A percentile compares a stretch with the other conserved stretches of the same genome.
Evolutionary conservation across 2,888 invertebrate species (phyloP).

Genomic region (Taphrorychus bicolor): DNA sequence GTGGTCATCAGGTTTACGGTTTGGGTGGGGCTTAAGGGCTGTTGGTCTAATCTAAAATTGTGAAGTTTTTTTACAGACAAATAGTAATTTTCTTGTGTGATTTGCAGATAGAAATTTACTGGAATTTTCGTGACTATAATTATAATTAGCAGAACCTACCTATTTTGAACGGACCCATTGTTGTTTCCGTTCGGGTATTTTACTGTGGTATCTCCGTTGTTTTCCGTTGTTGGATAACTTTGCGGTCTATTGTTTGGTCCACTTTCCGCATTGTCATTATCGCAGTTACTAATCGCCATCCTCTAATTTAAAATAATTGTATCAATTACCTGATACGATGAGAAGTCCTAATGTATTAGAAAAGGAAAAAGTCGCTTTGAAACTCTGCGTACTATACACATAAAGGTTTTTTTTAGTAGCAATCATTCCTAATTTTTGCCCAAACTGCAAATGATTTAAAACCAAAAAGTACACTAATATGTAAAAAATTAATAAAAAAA

Average conservation of each 20-base stretch:
- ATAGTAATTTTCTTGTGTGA: no score
- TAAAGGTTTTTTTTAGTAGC: no score
- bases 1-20: slow-evolving; percentile 67
- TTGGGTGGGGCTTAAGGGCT: slow-evolving; percentile 59
- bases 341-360: no score
- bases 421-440: no score
- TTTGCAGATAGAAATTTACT: no score
- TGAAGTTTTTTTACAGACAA: neutral
- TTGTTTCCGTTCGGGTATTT: slow-evolving; percentile 20
- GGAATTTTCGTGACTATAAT: no score
- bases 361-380: no score
- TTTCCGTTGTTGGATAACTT: neutral
- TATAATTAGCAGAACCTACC: slow-evolving; percentile 3
- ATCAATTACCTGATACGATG: no score
- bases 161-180: slow-evolving; percentile 27
- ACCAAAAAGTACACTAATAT: no score
- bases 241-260: neutral
- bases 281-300: neutral
- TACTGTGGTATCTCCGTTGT: neutral
- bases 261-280: neutral
- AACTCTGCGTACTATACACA: no score
- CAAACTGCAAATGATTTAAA: no score
- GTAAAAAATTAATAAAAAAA: no score
- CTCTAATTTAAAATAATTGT: neutral
- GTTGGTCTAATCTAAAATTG: slow-evolving; percentile 3